Conservation (phyloP, 2,113 vertebrate species). For the Bungarus multicinctus region DNA sequence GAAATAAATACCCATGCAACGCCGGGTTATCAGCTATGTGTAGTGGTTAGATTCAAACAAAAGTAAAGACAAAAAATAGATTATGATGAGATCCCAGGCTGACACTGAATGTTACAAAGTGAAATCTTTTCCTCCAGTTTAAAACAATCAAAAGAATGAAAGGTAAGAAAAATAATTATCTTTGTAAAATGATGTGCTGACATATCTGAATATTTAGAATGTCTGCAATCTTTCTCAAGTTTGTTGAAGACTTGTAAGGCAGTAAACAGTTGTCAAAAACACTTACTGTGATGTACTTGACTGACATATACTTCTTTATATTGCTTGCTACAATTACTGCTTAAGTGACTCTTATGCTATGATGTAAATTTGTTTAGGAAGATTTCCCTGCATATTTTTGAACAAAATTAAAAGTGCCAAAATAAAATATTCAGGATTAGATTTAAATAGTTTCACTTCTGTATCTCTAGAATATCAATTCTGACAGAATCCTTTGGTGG, state of each 20-base stretch:
- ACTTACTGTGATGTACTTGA: constrained; percentile 9
- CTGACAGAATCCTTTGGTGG: constrained; percentile 24
- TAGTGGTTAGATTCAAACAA: background rate
- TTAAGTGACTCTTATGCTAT: constrained; percentile 27
- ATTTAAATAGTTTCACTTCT: constrained; percentile 28
- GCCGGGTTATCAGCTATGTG: too few species aligned
- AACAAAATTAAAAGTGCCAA: constrained; percentile 40
- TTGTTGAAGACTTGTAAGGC: constrained; percentile 30
- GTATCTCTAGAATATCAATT: constrained; percentile 10
- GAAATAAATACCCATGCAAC: too few species aligned
- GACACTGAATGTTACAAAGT: background rate
- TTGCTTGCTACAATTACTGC: constrained; percentile 40
- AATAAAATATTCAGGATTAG: constrained; percentile 35
- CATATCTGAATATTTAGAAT: constrained; percentile 5
- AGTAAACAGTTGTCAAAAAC: constrained; percentile 35
- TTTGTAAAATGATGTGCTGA: constrained; percentile 1
- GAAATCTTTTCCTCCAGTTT: background rate
- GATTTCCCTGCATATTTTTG: constrained; percentile 44
- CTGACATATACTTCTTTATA: constrained; percentile 26
- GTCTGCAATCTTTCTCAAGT: constrained; percentile 22
- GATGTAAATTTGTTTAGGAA: constrained; percentile 27
- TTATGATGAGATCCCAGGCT: background rate
- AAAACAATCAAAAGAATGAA: constrained; percentile 10
- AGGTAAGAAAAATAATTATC: constrained; percentile 28
- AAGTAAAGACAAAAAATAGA: background rate